Base-by-base conservation (phyloP, 2,888 invertebrate species). In the Entomobrya multifasciata region DNA sequence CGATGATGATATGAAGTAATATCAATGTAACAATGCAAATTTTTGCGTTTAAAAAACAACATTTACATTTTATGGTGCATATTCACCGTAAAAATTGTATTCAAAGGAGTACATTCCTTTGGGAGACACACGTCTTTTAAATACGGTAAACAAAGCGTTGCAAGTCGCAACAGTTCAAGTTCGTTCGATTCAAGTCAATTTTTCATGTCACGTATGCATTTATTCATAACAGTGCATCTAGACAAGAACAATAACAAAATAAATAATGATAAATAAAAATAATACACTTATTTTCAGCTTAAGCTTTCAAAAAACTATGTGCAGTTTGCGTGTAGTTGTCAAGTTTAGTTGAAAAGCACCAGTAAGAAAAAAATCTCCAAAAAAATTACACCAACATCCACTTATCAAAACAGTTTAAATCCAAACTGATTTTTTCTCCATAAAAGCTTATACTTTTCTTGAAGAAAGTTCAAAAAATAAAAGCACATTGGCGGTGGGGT, bases 1-100 rank as follows among this genome's bases (percentile, higher is more conserved):
- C 30, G 15, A 49, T 27, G 25, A 72, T 72, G 72, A 65, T n/a
- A 55, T 74, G 74, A 74, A 55, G 74, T 55, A 74, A 74, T 74
- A 30, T 30, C 74, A 27, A 74, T 36, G 20, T 55, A 72, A 55
- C 36, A 74, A 74, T 74, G 74, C 74, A 55, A 52, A 74, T 55
- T 74, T 74, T 49, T 74, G 2, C 55, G 36, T 30, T 55, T 74
- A 10, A n/a, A 41, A 17, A 70, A 20, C n/a, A 44, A 70, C 5
- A 11, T 11, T 60, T 13, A n/a, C 41, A 65, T 36, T 44, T 41
- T 44, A 44, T 44, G 22, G 57, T n/a, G 44, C 22, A 60, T 13
- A n/a, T n/a, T n/a, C n/a, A n/a, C n/a, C 60, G 30, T 60, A 6
- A 60, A 60, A 60, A 27, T 36, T 8, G 36, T 36, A 36, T 36